Evolutionary conservation across 2,888 invertebrate genomes (phyloP).

Genomic region (Lasius platythorax): DNA sequence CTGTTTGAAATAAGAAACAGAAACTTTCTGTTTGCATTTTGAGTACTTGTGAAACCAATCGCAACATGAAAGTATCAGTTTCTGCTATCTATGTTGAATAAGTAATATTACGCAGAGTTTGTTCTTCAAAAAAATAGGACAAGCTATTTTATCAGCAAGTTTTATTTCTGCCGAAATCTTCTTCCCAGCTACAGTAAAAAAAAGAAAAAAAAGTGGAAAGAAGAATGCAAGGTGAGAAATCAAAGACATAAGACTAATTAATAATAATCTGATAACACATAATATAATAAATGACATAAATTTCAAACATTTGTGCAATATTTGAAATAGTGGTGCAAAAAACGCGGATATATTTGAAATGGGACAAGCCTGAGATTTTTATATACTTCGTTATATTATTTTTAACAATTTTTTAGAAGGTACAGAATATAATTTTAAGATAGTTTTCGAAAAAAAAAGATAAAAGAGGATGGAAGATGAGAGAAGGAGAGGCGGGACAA

Average conservation of each 20-base stretch:
- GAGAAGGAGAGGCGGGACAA: not conserved
- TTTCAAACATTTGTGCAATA: conserved; percentile 58
- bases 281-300: conserved; percentile 60
- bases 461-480: not conserved
- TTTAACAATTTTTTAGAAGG: conserved; percentile 15
- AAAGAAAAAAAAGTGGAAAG: not conserved
- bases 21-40: not conserved
- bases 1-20: not conserved
- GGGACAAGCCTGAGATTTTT: conserved; percentile 21
- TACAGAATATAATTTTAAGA: not conserved
- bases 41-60: not conserved
- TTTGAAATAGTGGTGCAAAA: conserved; percentile 62
- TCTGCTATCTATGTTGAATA: not conserved
- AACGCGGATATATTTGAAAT: conserved; percentile 47
- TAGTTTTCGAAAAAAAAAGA: conserved; percentile 2
- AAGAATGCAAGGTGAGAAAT: not conserved
- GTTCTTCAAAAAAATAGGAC: not conserved
- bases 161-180: conserved; percentile 37
- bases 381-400: not conserved
- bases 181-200: not conserved
- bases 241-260: conserved; percentile 59
- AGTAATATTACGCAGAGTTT: not conserved
- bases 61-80: not conserved
- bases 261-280: conserved; percentile 62
- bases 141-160: conserved; percentile 44